phyloP scores from a whole-genome alignment of 2,888 invertebrate genomes.

The Sinodicranocentrus sp. region DNA sequence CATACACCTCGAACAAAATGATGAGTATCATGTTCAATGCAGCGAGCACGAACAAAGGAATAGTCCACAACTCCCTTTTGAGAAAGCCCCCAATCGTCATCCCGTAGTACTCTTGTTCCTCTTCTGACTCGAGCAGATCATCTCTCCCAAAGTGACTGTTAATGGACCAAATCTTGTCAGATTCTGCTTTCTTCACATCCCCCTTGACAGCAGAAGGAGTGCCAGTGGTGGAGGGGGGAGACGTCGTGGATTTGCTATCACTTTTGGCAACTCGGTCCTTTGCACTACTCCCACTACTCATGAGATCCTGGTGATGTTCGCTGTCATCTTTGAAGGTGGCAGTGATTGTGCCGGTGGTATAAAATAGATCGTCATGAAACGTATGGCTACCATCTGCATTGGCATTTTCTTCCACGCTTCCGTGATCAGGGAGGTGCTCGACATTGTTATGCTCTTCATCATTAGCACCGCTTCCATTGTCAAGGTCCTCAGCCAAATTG shows the following conservation, averaged over 20 bases:
- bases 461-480: neutral
- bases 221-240: neutral
- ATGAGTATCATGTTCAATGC: slow-evolving; percentile 91
- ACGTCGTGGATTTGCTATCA: slow-evolving; percentile 8
- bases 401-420: neutral
- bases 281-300: slow-evolving; percentile 35
- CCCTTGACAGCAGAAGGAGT: neutral
- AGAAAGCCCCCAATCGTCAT: slow-evolving; percentile 74
- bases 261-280: slow-evolving; percentile 22
- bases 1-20: slow-evolving; percentile 89
- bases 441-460: slow-evolving; percentile 18
- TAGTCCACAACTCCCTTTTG: slow-evolving; percentile 90
- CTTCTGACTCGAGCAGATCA: slow-evolving; percentile 56
- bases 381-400: slow-evolving; percentile 20
- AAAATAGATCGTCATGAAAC: slow-evolving; percentile 64
- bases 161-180: slow-evolving; percentile 59
- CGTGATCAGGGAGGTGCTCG: slow-evolving; percentile 1
- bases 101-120: slow-evolving; percentile 67
- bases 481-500: slow-evolving; percentile 39
- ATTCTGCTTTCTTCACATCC: slow-evolving; percentile 48
- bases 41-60: slow-evolving; percentile 91
- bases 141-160: slow-evolving; percentile 58
- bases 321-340: slow-evolving; percentile 46
- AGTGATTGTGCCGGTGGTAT: slow-evolving; percentile 44
- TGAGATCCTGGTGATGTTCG: slow-evolving; percentile 35